phyloP scores from a whole-genome alignment of 92 coral and sea anemone genomes.

The Zoanthus solanderi region DNA sequence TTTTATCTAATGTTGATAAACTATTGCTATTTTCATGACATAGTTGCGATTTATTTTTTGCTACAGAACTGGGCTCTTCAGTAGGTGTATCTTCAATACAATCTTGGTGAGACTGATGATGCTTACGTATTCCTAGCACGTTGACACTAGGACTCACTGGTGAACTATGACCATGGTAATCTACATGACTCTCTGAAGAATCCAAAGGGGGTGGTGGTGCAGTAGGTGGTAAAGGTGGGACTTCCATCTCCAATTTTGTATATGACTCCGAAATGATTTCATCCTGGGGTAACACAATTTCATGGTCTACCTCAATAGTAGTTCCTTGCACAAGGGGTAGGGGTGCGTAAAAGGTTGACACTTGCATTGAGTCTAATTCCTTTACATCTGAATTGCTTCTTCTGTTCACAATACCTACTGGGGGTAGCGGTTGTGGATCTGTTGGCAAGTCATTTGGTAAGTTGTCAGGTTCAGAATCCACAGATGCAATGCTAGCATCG shows the following conservation, averaged over 20 bases:
- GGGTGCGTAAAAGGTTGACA: not conserved
- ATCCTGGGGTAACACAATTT: not conserved
- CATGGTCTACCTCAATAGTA: not conserved
- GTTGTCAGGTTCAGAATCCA: not conserved
- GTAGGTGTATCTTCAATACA: not conserved
- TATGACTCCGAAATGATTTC: not conserved
- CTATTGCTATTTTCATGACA: not conserved
- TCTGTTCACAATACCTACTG: not conserved
- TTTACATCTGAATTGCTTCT: not conserved
- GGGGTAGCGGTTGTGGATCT: conserved; percentile 49
- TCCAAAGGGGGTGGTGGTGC: conserved; percentile 50
- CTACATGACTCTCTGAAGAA: not conserved
- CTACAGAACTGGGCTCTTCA: not conserved
- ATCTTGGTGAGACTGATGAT: not conserved
- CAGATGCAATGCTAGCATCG: not conserved
- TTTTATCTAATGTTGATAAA: not conserved
- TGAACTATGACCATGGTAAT: not conserved
- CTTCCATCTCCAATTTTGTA: conserved; percentile 1
- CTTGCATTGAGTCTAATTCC: not conserved
- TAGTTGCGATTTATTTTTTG: not conserved
- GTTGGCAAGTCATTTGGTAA: not conserved
- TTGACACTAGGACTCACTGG: conserved; percentile 53
- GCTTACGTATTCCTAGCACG: not conserved
- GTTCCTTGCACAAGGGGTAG: not conserved
- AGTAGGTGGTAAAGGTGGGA: conserved; percentile 21